Evolutionary conservation across 2,888 invertebrate genomes (phyloP).

Genomic region (Geophilus truncorum): DNA sequence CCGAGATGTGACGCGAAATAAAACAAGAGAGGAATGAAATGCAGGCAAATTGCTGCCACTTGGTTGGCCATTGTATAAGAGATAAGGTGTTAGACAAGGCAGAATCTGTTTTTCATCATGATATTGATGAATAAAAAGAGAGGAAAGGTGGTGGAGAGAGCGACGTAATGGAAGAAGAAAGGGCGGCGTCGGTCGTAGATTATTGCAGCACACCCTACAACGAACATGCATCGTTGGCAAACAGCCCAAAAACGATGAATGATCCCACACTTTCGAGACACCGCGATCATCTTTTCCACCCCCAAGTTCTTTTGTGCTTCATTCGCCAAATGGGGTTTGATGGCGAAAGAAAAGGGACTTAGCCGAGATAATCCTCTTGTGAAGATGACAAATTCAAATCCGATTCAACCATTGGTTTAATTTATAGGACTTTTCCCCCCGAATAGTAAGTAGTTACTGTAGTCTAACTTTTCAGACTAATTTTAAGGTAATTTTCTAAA

Average conservation of each 20-base stretch:
- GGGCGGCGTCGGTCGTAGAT: background rate
- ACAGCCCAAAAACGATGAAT: constrained; percentile 1
- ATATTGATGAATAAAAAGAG: background rate
- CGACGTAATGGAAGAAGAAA: background rate
- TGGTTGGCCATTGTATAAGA: background rate
- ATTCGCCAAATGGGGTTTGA: background rate
- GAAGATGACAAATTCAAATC: background rate
- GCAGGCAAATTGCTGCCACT: background rate
- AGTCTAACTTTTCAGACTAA: no score
- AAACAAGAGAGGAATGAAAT: background rate
- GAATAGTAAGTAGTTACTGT: no score
- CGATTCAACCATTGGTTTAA: background rate
- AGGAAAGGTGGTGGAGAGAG: background rate
- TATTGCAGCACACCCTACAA: background rate
- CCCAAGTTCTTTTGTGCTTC: background rate
- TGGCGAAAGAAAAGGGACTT: no score
- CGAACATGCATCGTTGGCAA: constrained; percentile 9
- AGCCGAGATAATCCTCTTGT: background rate
- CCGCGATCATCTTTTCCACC: background rate
- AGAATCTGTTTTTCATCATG: background rate
- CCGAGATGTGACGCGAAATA: background rate
- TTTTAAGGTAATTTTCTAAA: no score
- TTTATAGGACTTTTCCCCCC: background rate
- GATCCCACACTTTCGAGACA: no score
- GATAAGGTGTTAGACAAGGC: background rate